Base-by-base conservation (phyloP, 2,113 vertebrate species). In the Istiophorus platypterus region DNA sequence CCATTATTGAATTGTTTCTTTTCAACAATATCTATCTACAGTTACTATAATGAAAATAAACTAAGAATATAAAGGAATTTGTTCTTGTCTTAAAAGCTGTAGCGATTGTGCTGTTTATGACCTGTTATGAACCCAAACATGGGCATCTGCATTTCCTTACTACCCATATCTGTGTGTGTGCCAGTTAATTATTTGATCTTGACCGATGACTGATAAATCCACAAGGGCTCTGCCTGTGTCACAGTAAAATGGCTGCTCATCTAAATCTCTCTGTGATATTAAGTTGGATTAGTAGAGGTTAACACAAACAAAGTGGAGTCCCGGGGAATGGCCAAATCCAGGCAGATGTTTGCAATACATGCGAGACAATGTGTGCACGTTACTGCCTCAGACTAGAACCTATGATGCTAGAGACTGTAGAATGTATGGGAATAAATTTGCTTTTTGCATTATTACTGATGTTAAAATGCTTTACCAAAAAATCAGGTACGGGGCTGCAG, bases 291-390 rank as follows among this genome's bases (percentile, higher is more conserved):
- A 82, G 47, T 2, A 5, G 61, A 56, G 62, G 57, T 80, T 49
- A 80, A 63, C 2, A 10, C 41, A 88, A 89, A 90, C 87, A 81
- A 52, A 81, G 61, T 18, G 22, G 51, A 64, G 64, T 81, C 71
- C 59, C 31, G 41, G 68, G 39, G 37, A 74, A 56, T 4, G 20
- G 7, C 17, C 61, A 68, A 31, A 82, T 87, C 77, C 54, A 47
- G 3, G 62, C 20, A 56, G 24, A 61, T 54, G 62, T 17, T 24
- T 70, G 7, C 26, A 52, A 54, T 41, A 58, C 31, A 31, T n/a
- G 27, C 2, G n/a, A 31, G 51, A 65, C 49, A 72, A 56, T 49
- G 20, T 59, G 1, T 5, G 12, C 27, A 34, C 3, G 22, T 2
- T 9, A 26, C 14, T 61, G 51, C 27, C 39, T 18, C 9, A 51